phyloP scores from a whole-genome alignment of 2,888 invertebrate species.

The Quadroppia sp. region DNA sequence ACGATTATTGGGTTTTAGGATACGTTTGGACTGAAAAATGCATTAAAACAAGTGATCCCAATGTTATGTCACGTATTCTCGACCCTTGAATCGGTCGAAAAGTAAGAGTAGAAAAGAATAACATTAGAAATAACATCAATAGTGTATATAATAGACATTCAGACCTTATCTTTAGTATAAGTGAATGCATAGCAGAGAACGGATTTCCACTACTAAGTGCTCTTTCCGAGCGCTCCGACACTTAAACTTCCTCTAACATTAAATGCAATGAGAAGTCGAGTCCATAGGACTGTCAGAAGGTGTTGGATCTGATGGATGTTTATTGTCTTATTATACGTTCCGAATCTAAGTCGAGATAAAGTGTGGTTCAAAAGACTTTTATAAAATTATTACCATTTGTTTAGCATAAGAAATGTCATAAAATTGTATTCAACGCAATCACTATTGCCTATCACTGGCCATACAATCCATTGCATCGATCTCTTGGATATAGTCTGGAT shows the following conservation, averaged over 20 bases:
- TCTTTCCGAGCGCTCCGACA: constrained; percentile 26
- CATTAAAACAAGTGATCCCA: constrained; percentile 8
- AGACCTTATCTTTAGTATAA: constrained; percentile 18
- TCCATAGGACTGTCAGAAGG: background rate
- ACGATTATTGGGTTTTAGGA: background rate
- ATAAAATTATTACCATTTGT: background rate
- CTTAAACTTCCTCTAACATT: constrained; percentile 20
- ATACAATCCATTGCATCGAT: too few relatives aligned
- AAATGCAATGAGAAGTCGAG: background rate
- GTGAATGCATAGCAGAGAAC: background rate
- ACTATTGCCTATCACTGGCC: too few relatives aligned
- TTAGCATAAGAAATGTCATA: background rate
- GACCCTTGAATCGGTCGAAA: background rate
- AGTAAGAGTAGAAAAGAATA: background rate
- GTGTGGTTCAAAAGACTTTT: background rate
- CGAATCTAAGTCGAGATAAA: background rate
- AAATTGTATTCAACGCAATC: too few relatives aligned
- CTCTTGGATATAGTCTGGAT: too few relatives aligned
- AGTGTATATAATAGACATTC: constrained; percentile 14
- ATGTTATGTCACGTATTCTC: constrained; percentile 26
- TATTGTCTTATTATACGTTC: constrained; percentile 27
- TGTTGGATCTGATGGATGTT: constrained; percentile 21
- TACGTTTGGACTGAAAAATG: background rate
- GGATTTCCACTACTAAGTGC: constrained; percentile 32
- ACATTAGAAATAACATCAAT: background rate